These are phyloP conservation scores for Rotaria socialis DNA, from an alignment of 2,888 invertebrate species.

Conservation along the genomic window DNA sequence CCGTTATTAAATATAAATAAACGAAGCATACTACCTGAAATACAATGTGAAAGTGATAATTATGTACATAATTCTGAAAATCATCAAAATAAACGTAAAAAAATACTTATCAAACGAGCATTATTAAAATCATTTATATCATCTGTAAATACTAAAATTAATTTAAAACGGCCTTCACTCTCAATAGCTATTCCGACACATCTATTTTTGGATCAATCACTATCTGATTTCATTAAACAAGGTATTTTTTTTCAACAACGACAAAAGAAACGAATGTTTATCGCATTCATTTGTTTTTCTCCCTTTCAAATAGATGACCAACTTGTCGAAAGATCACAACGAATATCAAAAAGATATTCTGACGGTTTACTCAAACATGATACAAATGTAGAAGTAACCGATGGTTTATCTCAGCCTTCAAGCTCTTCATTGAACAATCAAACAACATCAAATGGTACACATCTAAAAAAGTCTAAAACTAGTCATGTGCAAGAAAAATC, in stretches of 20 bases:
- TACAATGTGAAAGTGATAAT: neutral
- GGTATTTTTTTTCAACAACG: neutral
- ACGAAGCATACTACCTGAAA: neutral
- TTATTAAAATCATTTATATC: neutral
- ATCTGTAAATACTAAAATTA: constrained; percentile 32
- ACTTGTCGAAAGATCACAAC: neutral
- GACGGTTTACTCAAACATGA: neutral
- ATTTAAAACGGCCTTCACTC: constrained; percentile 3
- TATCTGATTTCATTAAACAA: neutral
- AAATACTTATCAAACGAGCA: constrained; percentile 1
- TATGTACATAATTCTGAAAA: neutral
- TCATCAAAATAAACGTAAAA: constrained; percentile 16
- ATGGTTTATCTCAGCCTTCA: neutral
- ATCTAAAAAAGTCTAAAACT: constrained; percentile 17
- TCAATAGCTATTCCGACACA: neutral
- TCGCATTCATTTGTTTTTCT: neutral
- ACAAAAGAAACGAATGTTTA: neutral
- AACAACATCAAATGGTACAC: neutral
- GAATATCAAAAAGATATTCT: neutral
- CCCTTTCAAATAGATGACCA: neutral
- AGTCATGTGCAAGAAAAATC: neutral
- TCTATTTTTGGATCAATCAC: neutral
- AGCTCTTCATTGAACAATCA: neutral
- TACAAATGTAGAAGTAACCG: neutral
- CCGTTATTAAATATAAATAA: neutral